Base-by-base conservation (phyloP, 2,888 invertebrate species). In the Dynastes hyllus region DNA sequence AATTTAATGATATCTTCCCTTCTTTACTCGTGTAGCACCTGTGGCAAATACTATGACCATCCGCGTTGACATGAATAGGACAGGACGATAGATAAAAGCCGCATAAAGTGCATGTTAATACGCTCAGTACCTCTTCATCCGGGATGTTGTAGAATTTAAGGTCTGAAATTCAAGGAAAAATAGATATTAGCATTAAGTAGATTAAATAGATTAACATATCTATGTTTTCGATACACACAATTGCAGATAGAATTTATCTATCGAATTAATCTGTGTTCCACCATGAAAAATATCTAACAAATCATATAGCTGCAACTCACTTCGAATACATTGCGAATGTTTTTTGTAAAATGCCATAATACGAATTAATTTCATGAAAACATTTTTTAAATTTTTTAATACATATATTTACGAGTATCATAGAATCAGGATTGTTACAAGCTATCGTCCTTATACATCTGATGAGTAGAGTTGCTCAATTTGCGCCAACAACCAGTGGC, bases 21-120 rank as follows among this genome's bases (percentile, higher is more conserved):
- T 86, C 86, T 50, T 87, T 86, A 8, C 84, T 81, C 37, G 83
- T 82, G 11, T 82, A 82, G 81, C 89, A 89, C 65, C 88, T 83
- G 77, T 88, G 87, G 78, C 89, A 89, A 16, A 88, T 82, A 79
- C 85, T 87, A 29, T 82, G 83, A 1, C 88, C 88, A 37, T 87
- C 85, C 1, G 81, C 61, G 63, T 83, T 83, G 3, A 88, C 83
- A 66, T 82, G 86, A 8, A 89, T 85, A 0, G 89, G 89, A 0
- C 84, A 81, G 77, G 86, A 85, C 37, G 86, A 86, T 9, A 88
- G 82, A 79, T 87, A 88, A n/a, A 85, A 82, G 22, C 86, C 84
- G 77, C 89, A 89, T n/a, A 81, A 73, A 9, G 81, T 80, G 78
- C 88, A 88, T 71, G 86, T 86, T 53, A 88, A 82, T 11, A 55